phyloP scores from a whole-genome alignment of 2,888 invertebrate species.

The Sympetrum striolatum region DNA sequence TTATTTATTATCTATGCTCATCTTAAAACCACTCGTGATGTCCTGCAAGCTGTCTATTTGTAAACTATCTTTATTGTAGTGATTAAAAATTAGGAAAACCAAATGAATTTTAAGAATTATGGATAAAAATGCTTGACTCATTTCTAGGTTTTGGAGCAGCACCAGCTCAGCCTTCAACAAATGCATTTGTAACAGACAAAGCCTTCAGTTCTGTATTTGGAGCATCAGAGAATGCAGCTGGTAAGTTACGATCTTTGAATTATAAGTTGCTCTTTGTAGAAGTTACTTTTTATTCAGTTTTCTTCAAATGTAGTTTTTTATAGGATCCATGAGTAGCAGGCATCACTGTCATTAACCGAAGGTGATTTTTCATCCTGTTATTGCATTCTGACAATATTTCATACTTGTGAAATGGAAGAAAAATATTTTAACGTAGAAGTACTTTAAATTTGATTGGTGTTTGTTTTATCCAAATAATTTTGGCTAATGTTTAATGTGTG shows the following conservation, averaged over 20 bases:
- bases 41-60: not conserved
- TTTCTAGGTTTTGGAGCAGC: conserved; percentile 47
- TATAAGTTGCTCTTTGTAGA: conserved; percentile 44
- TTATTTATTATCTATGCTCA: not conserved
- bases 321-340: conserved; percentile 45
- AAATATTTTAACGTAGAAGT: conserved; percentile 16
- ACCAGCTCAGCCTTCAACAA: conserved; percentile 51
- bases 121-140: not conserved
- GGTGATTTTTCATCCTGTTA: conserved; percentile 28
- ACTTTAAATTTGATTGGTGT: not conserved
- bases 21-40: not conserved
- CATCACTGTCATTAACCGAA: conserved; percentile 20
- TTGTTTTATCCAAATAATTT: conserved; percentile 4
- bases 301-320: conserved; percentile 45
- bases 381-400: not conserved
- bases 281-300: conserved; percentile 44
- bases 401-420: not conserved
- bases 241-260: conserved; percentile 55
- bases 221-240: conserved; percentile 68
- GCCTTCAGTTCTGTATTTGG: conserved; percentile 89
- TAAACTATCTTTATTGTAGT: not conserved
- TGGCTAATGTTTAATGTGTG: conserved; percentile 35
- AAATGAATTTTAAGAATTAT: not conserved
- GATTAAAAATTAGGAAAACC: not conserved
- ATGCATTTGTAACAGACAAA: conserved; percentile 73